phyloP scores from a whole-genome alignment of 2,797 vertebrate species.

The Lepus oiostolus region DNA sequence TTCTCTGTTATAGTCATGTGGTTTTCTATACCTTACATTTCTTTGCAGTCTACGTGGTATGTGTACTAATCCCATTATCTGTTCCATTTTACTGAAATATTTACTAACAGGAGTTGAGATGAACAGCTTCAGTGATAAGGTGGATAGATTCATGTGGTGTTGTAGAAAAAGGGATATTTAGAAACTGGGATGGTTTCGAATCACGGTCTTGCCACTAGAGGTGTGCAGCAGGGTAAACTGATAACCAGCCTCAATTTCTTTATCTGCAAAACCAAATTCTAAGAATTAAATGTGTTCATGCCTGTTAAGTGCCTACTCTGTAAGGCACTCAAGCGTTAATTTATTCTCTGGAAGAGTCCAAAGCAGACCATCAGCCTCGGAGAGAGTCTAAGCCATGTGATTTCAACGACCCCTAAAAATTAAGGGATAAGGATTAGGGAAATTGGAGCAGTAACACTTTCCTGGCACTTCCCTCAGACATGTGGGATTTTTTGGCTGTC shows the following conservation, averaged over 20 bases:
- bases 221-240: slow-evolving; percentile 9
- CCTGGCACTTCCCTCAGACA: slow-evolving; percentile 69
- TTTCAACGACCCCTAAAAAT: slow-evolving; percentile 62
- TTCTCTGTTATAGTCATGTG: neutral
- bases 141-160: neutral
- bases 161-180: neutral
- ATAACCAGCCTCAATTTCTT: slow-evolving; percentile 49
- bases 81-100: slow-evolving; percentile 10
- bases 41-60: neutral
- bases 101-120: slow-evolving; percentile 51
- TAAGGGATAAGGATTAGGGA: slow-evolving; percentile 58
- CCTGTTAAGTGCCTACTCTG: slow-evolving; percentile 19
- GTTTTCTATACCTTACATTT: neutral
- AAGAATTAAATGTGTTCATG: slow-evolving; percentile 60
- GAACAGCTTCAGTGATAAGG: neutral
- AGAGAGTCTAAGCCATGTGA: slow-evolving; percentile 14
- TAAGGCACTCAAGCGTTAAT: slow-evolving; percentile 51
- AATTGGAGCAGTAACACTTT: slow-evolving; percentile 56
- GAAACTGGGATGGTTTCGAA: slow-evolving; percentile 24
- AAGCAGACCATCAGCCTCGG: neutral
- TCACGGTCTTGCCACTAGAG: slow-evolving; percentile 14
- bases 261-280: slow-evolving; percentile 63
- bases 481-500: slow-evolving; percentile 64
- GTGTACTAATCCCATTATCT: slow-evolving; percentile 34
- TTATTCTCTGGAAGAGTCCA: slow-evolving; percentile 14